These are phyloP conservation scores for Corythoichthys haematopterus DNA, from an alignment of 2,113 vertebrate species.

Conservation along the genomic window DNA sequence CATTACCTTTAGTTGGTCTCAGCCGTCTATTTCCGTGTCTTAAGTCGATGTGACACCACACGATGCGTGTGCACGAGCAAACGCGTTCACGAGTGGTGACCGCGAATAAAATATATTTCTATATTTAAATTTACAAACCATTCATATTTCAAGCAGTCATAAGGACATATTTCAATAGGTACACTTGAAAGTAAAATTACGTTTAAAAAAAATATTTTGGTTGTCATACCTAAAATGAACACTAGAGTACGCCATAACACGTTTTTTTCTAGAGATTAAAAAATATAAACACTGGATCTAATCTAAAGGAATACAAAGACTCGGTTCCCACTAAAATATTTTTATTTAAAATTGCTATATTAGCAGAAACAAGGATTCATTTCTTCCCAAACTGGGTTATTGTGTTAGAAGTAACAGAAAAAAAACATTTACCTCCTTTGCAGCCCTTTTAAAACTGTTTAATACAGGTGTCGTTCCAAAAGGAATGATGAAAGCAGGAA, in stretches of 20 bases:
- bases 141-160: background rate
- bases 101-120: background rate
- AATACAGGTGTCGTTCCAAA: slow-evolving; percentile 31
- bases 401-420: background rate
- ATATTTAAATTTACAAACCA: background rate
- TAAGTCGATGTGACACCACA: background rate
- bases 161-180: too few species aligned
- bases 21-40: background rate
- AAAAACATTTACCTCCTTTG: slow-evolving; percentile 16
- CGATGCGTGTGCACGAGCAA: background rate
- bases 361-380: background rate
- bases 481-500: slow-evolving; percentile 5
- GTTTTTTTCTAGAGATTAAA: background rate
- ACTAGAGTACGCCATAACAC: slow-evolving; percentile 27
- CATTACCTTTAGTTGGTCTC: background rate
- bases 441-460: slow-evolving; percentile 57
- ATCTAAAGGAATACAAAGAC: background rate
- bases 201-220: too few species aligned
- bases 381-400: background rate
- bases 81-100: background rate
- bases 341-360: slow-evolving; percentile 28
- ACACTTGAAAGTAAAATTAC: too few species aligned
- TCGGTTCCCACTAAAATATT: slow-evolving; percentile 24
- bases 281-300: background rate
- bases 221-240: too few species aligned